phyloP scores from a whole-genome alignment of 2,888 invertebrate genomes.

The Endotricha flammealis region DNA sequence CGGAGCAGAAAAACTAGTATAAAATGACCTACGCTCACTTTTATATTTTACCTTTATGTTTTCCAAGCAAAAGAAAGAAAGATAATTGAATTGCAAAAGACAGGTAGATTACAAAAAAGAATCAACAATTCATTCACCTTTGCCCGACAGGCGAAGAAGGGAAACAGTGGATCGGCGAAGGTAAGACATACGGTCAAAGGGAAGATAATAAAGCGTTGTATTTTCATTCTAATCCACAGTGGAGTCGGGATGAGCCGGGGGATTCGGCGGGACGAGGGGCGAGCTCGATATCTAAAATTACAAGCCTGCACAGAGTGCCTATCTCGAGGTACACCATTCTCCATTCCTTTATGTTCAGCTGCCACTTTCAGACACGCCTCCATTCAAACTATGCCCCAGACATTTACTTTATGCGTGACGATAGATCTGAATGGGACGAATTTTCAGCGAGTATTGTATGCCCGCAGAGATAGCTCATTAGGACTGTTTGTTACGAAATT shows the following conservation, averaged over 20 bases:
- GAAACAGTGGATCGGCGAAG: constrained; percentile 46
- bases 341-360: constrained; percentile 67
- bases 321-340: constrained; percentile 60
- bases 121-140: constrained; percentile 48
- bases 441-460: constrained; percentile 20
- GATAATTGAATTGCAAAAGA: constrained; percentile 42
- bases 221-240: constrained; percentile 70
- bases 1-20: constrained; percentile 8
- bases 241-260: constrained; percentile 50
- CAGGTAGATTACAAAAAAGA: constrained; percentile 41
- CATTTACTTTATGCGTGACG: constrained; percentile 52
- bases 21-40: constrained; percentile 4
- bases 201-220: constrained; percentile 72
- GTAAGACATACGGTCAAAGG: constrained; percentile 71
- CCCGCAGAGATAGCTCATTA: constrained; percentile 7
- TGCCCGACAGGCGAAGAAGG: constrained; percentile 35
- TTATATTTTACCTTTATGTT: constrained; percentile 12
- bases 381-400: constrained; percentile 61
- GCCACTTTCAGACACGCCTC: constrained; percentile 66
- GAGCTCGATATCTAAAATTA: constrained; percentile 74
- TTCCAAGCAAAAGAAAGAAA: constrained; percentile 19
- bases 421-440: constrained; percentile 39
- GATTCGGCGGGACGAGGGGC: constrained; percentile 39
- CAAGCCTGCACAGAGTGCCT: constrained; percentile 69
- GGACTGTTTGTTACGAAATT: constrained; percentile 3